Base-by-base conservation (phyloP, 2,888 invertebrate species). In the Lycia hirtaria region DNA sequence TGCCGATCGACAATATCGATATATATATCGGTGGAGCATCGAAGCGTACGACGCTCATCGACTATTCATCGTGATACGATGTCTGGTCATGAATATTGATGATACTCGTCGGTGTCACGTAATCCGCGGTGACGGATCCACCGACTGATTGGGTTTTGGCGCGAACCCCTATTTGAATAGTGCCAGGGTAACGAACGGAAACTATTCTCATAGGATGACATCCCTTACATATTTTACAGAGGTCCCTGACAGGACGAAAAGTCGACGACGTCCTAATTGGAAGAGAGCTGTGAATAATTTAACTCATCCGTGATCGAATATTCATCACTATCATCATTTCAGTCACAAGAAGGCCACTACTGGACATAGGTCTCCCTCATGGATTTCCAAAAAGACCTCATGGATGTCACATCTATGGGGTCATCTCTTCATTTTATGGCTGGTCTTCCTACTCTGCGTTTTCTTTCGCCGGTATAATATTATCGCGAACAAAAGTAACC, bases 41-140 rank as follows among this genome's bases (percentile, higher is more conserved):
- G 48, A 65, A 65, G 62, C 62, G 54, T 56, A 75, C 73, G 70
- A 69, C 68, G 67, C 79, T 83, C 82, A 81, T 86, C 82, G 83
- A 76, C 82, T 85, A 85, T 86, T 85, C 88, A 85, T 83, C 77
- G 80, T 76, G 71, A 73, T 71, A 68, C 70, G 71, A 71, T 70
- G 69, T 73, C 75, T 69, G 63, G 72, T 80, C 80, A 89, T 89
- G 85, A 85, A 89, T 89, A 89, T 89, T 85, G 78, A 88, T 85
- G 69, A 58, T 71, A 80, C 76, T 83, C 84, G 83, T 83, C 63
- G 72, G 71, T 73, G 75, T 80, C 81, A 81, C 82, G 81, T 86
- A 85, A 87, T 85, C 78, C 75, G 71, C 70, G 72, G 70, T 66
- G 62, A 68, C 64, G 73, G 72, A 75, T 75, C 77, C 72, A 69